phyloP scores from a whole-genome alignment of 2,888 invertebrate species.

The Ichneumoninae sp. region DNA sequence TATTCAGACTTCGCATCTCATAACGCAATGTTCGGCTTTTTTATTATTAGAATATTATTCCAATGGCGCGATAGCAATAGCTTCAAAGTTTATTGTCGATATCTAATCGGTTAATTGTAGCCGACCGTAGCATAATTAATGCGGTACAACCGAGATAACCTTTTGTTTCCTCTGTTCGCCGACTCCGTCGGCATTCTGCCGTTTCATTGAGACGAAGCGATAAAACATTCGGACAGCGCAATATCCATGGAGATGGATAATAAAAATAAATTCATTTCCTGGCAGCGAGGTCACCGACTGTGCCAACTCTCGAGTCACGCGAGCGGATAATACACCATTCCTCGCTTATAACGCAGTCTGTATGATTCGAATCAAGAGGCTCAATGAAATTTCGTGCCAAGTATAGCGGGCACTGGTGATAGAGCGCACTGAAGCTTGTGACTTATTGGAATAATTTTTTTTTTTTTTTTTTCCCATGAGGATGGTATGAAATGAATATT shows the following conservation, averaged over 20 bases:
- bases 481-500: too few relatives aligned
- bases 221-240: conserved; percentile 62
- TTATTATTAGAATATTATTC: background rate
- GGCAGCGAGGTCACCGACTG: conserved; percentile 66
- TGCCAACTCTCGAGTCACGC: conserved; percentile 65
- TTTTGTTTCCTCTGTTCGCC: conserved; percentile 52
- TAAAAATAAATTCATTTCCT: conserved; percentile 69
- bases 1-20: background rate
- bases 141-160: conserved; percentile 52
- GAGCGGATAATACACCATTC: conserved; percentile 52
- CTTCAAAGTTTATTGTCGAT: background rate
- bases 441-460: background rate
- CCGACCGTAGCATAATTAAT: background rate
- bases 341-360: conserved; percentile 22
- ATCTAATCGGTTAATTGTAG: background rate
- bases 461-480: background rate
- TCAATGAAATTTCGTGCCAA: conserved; percentile 40
- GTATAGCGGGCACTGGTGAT: background rate
- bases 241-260: conserved; percentile 62
- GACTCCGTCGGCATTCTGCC: conserved; percentile 29
- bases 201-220: conserved; percentile 58
- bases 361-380: conserved; percentile 36
- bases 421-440: background rate
- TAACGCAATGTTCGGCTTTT: background rate
- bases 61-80: background rate